Evolutionary conservation across 2,113 vertebrate genomes (phyloP).

Genomic region (Takifugu flavidus): DNA sequence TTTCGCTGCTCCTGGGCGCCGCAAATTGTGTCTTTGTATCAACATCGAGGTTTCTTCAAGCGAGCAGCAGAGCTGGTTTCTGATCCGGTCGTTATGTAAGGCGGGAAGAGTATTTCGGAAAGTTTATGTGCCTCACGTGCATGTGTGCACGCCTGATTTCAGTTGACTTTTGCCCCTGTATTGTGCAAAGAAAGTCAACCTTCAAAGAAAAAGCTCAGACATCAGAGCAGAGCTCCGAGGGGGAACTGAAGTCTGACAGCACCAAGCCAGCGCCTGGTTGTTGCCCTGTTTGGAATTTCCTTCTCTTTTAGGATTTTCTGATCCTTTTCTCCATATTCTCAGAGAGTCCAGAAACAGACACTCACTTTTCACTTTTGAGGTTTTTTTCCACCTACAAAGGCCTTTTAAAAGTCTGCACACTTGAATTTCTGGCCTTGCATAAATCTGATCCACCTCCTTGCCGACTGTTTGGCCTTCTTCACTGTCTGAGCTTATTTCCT

Average conservation of each 20-base stretch:
- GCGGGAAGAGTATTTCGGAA: constrained; percentile 25
- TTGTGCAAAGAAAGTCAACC: constrained; percentile 30
- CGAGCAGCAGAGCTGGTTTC: constrained; percentile 4
- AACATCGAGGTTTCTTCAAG: no score
- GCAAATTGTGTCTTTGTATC: no score
- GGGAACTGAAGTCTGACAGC: no score
- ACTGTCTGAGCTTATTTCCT: constrained; percentile 38
- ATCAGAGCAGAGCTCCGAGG: no score
- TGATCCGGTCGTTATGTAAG: constrained; percentile 51
- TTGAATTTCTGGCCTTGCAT: constrained; percentile 24
- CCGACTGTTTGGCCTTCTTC: constrained; percentile 30
- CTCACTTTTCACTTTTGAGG: no score
- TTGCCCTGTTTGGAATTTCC: no score
- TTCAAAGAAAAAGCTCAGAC: constrained; percentile 5
- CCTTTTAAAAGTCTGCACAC: constrained; percentile 23
- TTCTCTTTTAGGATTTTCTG: no score
- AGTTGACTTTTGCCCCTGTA: constrained; percentile 53
- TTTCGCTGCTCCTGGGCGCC: no score
- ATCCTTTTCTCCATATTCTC: constrained; percentile 1
- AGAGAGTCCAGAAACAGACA: no score
- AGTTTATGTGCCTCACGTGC: constrained; percentile 15
- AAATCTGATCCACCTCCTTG: constrained; percentile 32
- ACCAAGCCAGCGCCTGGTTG: no score
- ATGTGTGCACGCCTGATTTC: constrained; percentile 47
- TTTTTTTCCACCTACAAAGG: not conserved